phyloP scores from a whole-genome alignment of 2,888 invertebrate species.

The Elegia similella region DNA sequence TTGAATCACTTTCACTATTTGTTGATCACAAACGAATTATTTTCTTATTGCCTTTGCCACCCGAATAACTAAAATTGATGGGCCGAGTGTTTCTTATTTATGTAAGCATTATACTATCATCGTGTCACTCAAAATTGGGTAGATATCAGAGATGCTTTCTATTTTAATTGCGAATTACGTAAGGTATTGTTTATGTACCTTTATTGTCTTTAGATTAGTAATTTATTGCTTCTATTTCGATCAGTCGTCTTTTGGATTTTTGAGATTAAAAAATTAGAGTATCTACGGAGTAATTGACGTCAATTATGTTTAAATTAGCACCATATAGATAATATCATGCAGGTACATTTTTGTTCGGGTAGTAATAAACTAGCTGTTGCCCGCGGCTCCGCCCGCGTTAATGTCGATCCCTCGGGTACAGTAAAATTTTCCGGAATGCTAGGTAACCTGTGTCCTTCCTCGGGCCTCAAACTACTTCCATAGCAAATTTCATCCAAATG shows the following conservation, averaged over 20 bases:
- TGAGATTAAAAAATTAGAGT: no score
- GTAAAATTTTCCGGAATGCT: no score
- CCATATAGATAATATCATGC: no score
- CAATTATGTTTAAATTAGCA: no score
- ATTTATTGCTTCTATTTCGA: constrained; percentile 16
- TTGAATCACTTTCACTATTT: constrained; percentile 73
- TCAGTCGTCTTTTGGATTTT: background rate
- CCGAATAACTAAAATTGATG: constrained; percentile 62
- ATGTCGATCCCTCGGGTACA: no score
- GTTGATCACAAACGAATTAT: constrained; percentile 45
- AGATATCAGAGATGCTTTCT: constrained; percentile 51
- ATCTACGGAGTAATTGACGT: no score
- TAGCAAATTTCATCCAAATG: no score
- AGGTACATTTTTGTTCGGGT: no score
- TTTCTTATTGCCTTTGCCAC: constrained; percentile 55
- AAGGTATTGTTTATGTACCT: constrained; percentile 39
- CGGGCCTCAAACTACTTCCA: no score
- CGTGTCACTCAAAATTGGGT: constrained; percentile 45
- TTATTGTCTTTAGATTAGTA: constrained; percentile 36
- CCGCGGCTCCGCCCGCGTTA: no score
- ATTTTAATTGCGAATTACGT: constrained; percentile 52
- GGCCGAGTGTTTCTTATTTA: constrained; percentile 51
- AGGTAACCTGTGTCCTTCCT: no score
- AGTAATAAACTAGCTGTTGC: no score
- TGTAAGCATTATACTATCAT: constrained; percentile 53